Evolutionary conservation across 2,888 invertebrate genomes (phyloP).

Genomic region (Pyrochroa serraticornis): DNA sequence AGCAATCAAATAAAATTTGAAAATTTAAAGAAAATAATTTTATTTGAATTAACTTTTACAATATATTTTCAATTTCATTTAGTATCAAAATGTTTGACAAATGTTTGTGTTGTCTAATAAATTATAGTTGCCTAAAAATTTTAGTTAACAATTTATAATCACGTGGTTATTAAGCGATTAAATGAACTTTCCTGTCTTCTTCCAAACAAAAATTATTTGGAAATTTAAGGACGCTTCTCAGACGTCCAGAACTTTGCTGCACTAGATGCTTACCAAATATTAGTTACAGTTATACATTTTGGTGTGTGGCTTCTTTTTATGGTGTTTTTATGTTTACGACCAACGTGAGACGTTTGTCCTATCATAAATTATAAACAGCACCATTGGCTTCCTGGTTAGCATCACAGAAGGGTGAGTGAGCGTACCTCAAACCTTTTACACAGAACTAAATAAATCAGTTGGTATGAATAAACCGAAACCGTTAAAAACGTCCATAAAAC

Average conservation of each 20-base stretch:
- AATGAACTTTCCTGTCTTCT: constrained; percentile 11
- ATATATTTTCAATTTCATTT: no score
- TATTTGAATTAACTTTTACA: no score
- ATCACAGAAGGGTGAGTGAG: constrained; percentile 22
- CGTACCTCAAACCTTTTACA: constrained; percentile 18
- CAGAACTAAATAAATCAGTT: constrained; percentile 29
- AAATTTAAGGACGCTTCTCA: no score
- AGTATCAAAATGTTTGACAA: no score
- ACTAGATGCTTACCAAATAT: background rate
- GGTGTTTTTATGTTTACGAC: constrained; percentile 40
- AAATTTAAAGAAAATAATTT: no score
- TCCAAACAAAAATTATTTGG: no score
- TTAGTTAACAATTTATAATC: no score
- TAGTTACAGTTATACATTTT: constrained; percentile 24
- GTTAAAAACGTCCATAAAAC: constrained; percentile 23
- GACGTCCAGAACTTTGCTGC: no score
- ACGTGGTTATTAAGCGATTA: no score
- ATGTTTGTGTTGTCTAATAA: no score
- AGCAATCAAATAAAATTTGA: no score
- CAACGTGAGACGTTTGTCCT: constrained; percentile 36
- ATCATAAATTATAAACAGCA: constrained; percentile 36
- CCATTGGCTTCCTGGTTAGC: constrained; percentile 30
- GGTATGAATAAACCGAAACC: constrained; percentile 25
- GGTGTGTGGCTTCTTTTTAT: constrained; percentile 36
- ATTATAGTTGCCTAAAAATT: no score